A percentile compares a stretch with the other conserved stretches of the same genome.
Evolutionary conservation across 2,888 invertebrate genomes (phyloP).

Genomic region (Sepiola atlantica): DNA sequence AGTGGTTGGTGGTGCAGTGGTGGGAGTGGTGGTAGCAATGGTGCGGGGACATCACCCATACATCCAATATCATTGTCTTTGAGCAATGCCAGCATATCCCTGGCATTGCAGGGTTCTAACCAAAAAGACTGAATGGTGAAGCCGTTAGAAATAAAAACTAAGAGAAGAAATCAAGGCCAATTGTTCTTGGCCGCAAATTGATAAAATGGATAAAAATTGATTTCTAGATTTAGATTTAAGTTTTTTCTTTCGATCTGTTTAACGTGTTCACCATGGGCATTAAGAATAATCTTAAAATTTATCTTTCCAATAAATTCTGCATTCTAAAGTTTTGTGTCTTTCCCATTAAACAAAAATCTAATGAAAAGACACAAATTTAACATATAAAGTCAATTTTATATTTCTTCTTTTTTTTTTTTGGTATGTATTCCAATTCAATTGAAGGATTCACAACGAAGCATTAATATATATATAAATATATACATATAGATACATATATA

Average conservation of each 20-base stretch:
- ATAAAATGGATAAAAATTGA: background rate
- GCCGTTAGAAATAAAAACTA: background rate
- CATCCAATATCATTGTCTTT: slow-evolving; percentile 41
- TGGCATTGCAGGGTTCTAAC: slow-evolving; percentile 42
- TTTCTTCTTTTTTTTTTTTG: background rate
- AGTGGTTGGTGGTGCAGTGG: slow-evolving; percentile 1
- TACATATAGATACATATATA: background rate
- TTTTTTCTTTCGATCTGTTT: background rate
- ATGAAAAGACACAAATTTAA: background rate
- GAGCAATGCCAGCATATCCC: slow-evolving; percentile 41
- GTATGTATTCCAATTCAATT: background rate
- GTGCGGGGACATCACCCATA: background rate
- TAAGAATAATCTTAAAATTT: background rate
- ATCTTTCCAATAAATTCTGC: background rate
- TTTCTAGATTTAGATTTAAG: background rate
- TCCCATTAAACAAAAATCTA: background rate
- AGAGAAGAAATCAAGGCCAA: slow-evolving; percentile 22
- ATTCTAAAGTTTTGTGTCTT: background rate
- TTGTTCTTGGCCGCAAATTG: background rate
- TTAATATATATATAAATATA: background rate
- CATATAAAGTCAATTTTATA: background rate
- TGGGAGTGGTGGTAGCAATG: background rate
- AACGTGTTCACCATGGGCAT: background rate
- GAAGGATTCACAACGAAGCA: background rate
- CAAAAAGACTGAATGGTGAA: slow-evolving; percentile 11